phyloP scores from a whole-genome alignment of 2,113 vertebrate genomes.

The Pollimyrus isidori region DNA sequence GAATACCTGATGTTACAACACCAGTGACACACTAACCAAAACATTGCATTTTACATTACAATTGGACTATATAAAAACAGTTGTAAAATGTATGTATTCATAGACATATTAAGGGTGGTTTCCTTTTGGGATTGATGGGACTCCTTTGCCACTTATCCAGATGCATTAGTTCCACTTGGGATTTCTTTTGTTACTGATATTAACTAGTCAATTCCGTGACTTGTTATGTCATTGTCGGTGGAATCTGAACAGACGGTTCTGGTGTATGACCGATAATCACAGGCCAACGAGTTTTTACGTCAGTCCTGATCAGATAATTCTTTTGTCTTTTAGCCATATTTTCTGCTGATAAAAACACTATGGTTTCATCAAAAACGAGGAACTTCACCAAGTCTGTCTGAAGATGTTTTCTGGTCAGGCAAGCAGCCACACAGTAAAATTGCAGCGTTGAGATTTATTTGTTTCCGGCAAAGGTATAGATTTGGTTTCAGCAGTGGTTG shows the following conservation, averaged over 20 bases:
- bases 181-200: neutral
- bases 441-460: neutral
- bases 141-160: neutral
- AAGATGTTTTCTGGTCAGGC: neutral
- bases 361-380: neutral
- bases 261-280: neutral
- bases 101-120: neutral
- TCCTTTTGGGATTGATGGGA: neutral
- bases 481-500: neutral
- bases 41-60: neutral
- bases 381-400: neutral
- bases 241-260: neutral
- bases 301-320: neutral
- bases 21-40: neutral
- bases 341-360: neutral
- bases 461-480: neutral
- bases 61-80: neutral
- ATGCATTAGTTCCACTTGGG: neutral
- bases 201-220: neutral
- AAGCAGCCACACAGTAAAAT: neutral
- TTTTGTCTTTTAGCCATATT: neutral
- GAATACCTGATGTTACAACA: neutral
- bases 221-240: neutral
- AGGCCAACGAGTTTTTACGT: neutral
- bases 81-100: neutral